A percentile compares a stretch with the other conserved stretches of the same genome.
phyloP scores from a whole-genome alignment of 2,888 invertebrate genomes.

The Deroplatys truncata region DNA sequence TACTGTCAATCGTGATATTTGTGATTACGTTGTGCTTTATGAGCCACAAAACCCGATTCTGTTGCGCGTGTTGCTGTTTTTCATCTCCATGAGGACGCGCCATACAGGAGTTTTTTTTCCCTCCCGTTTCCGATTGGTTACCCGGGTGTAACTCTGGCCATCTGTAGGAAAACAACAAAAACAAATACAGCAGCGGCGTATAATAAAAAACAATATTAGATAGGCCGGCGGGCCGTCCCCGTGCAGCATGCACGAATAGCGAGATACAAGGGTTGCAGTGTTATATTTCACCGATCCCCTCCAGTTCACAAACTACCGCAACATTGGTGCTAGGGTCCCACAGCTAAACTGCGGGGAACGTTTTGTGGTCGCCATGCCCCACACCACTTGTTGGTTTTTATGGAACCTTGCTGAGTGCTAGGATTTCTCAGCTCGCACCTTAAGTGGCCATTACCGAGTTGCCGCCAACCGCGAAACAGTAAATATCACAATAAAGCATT shows the following conservation, averaged over 20 bases:
- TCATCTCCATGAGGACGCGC: not conserved
- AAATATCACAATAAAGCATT: not conserved
- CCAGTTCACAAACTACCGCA: not conserved
- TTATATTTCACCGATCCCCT: not conserved
- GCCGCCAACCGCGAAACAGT: not conserved
- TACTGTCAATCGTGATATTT: not conserved
- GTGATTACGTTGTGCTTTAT: conserved; percentile 19
- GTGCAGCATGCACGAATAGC: not conserved
- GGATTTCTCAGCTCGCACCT: not conserved
- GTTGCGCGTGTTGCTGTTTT: not conserved
- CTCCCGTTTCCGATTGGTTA: not conserved
- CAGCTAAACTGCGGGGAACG: not conserved
- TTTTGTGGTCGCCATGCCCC: not conserved
- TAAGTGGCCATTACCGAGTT: not conserved
- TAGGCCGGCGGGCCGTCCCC: not conserved
- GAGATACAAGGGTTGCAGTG: conserved; percentile 2
- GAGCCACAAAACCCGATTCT: conserved; percentile 19
- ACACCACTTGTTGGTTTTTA: conserved; percentile 3
- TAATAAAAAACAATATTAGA: conserved; percentile 5
- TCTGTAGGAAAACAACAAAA: not conserved
- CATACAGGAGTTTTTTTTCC: not conserved
- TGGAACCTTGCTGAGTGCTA: not conserved
- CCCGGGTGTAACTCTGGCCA: not conserved
- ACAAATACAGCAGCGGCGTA: not conserved
- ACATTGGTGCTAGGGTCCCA: not conserved